These are phyloP conservation scores for Leptopilina syphax DNA, from an alignment of 2,888 invertebrate species.

Conservation along the genomic window DNA sequence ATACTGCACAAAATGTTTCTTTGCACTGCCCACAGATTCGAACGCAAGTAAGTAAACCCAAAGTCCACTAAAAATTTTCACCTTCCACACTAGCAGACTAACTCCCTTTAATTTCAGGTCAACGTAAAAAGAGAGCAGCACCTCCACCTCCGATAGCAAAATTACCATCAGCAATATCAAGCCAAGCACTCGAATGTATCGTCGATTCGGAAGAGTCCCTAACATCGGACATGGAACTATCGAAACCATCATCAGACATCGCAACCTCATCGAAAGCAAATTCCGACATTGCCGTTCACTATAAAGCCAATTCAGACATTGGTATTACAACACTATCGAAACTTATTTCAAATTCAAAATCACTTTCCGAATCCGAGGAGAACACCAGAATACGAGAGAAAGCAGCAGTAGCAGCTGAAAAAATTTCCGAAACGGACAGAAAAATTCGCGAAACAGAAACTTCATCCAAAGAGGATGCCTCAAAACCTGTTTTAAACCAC, in stretches of 20 bases:
- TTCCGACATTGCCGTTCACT: slow-evolving; percentile 65
- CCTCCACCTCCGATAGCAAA: slow-evolving; percentile 76
- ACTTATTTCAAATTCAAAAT: slow-evolving; percentile 49
- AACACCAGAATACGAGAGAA: not conserved
- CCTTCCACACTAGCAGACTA: not conserved
- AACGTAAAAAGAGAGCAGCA: slow-evolving; percentile 81
- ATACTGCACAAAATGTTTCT: slow-evolving; percentile 11
- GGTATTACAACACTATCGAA: slow-evolving; percentile 53
- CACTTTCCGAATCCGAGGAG: slow-evolving; percentile 45
- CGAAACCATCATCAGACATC: slow-evolving; percentile 72
- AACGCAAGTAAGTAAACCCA: slow-evolving; percentile 58
- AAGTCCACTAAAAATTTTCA: not conserved
- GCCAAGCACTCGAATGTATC: slow-evolving; percentile 72
- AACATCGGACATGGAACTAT: slow-evolving; percentile 72
- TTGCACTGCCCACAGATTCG: slow-evolving; percentile 52
- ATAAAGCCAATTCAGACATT: slow-evolving; percentile 68
- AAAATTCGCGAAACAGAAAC: slow-evolving; percentile 23
- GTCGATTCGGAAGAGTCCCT: slow-evolving; percentile 73
- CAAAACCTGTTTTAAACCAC: slow-evolving; percentile 44
- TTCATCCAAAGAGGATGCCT: slow-evolving; percentile 14
- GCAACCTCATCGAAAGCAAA: slow-evolving; percentile 64
- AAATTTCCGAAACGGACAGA: slow-evolving; percentile 48
- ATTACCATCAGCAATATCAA: slow-evolving; percentile 70
- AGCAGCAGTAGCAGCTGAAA: not conserved
- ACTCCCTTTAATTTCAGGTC: slow-evolving; percentile 71